phyloP scores from a whole-genome alignment of 2,113 vertebrate species.

The Marmota flaviventris region DNA sequence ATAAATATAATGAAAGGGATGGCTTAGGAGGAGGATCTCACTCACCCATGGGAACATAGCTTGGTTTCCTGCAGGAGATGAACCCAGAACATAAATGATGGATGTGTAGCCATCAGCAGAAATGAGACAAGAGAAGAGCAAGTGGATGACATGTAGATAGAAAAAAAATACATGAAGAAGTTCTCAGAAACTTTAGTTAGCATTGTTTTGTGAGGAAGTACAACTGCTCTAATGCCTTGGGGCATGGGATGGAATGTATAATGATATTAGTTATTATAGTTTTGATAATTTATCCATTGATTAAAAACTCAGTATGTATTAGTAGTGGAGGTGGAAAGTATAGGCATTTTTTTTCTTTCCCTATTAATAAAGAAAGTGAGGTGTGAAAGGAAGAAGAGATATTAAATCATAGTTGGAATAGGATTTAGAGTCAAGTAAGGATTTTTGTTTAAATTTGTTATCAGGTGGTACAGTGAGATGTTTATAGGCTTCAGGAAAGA shows the following conservation, averaged over 20 bases:
- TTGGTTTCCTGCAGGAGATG: background rate
- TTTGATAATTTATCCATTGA: background rate
- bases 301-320: background rate
- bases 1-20: background rate
- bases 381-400: slow-evolving; percentile 11
- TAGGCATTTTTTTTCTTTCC: background rate
- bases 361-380: background rate
- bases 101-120: background rate
- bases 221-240: background rate
- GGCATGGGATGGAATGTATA: background rate
- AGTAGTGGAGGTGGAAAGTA: background rate
- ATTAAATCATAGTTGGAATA: background rate
- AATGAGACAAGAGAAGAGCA: background rate
- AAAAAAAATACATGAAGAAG: background rate
- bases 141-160: background rate
- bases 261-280: background rate
- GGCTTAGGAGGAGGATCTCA: background rate
- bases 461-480: background rate
- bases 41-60: background rate
- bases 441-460: slow-evolving; percentile 31
- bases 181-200: background rate
- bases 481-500: background rate
- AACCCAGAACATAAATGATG: background rate
- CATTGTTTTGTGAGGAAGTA: background rate
- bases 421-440: background rate